Conservation (phyloP, 2,797 vertebrate genomes). For the Cirrhinus mrigala region DNA sequence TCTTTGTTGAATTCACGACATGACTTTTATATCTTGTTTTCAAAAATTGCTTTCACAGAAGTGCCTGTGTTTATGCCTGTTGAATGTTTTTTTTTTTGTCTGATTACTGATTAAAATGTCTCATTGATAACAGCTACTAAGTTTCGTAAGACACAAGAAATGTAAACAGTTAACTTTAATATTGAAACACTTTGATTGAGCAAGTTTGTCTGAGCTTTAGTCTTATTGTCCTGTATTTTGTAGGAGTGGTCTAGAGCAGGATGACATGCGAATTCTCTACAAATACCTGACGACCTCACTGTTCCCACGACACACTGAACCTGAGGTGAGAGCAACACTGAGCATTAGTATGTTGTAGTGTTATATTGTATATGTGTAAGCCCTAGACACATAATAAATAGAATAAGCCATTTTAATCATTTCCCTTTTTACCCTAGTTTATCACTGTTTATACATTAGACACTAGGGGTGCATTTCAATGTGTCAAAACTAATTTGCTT, state of each 20-base stretch:
- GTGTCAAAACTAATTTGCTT: background rate
- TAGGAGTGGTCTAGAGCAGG: conserved; percentile 98
- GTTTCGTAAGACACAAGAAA: background rate
- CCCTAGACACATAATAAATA: background rate
- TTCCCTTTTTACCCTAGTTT: background rate
- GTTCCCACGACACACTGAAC: conserved; percentile 95
- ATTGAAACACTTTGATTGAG: background rate
- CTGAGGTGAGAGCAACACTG: conserved; percentile 83
- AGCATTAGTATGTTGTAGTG: background rate
- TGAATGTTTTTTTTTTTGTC: background rate
- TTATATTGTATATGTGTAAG: background rate
- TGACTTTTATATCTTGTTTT: conserved; percentile 41
- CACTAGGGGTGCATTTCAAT: background rate
- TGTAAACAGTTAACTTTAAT: background rate
- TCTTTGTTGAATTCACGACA: conserved; percentile 55
- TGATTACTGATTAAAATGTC: background rate
- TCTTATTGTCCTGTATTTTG: conserved; percentile 29
- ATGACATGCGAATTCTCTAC: conserved; percentile 98
- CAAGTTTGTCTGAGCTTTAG: background rate
- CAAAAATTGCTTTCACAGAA: background rate
- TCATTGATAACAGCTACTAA: background rate
- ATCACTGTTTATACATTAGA: background rate
- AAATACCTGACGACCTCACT: conserved; percentile 98
- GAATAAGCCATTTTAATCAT: background rate
- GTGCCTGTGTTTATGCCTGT: background rate